Evolutionary conservation across 2,888 invertebrate genomes (phyloP), one percentile per base, ranked within the genome.

Genomic region (Eupithecia tripunctaria): DNA sequence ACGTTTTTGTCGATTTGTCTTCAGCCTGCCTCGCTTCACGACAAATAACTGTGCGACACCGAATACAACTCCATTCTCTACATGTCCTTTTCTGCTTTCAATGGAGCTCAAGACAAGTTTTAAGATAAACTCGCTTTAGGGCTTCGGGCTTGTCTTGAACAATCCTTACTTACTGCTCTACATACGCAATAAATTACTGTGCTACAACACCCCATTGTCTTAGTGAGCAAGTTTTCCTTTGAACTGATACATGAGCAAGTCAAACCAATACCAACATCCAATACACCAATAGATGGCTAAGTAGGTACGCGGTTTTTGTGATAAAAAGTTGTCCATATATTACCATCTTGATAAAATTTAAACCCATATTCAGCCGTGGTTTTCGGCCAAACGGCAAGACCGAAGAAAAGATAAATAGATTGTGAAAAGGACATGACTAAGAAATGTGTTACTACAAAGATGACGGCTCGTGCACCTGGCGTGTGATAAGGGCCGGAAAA

Each of bases 181-280:
- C 81, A 82, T 81, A 83, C 82, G 82, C 84, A 82, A 83, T 85
- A 83, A 84, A 85, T 85, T 85, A 84, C 83, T 81, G 80, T 81
- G 77, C 77, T 36, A 62, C 14, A 38, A 10, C 21, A 25, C 1
- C 5, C 73, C 25, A 25, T 25, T 56, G 25, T 56, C 21, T 56
- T 51, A 14, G 56, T 25, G 25, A 10, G 56, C 56, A 25, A 25
- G 8, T 6, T 47, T 47, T 47, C 25, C 56, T 56, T 25, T 51
- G 21, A n/a, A 51, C 47, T 1, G 10, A 51, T 51, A 25, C 25
- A 47, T 47, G 47, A n/a, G n/a, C 47, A 51, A 21, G 10, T 7
- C 47, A 1, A 12, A 21, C 0, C n/a, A 14, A 38, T 1, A 12
- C 1, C 1, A 12, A 29, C 29, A 3, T 2, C 29, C 2, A n/a